phyloP scores from a whole-genome alignment of 2,888 invertebrate species.

The Biston betularia region DNA sequence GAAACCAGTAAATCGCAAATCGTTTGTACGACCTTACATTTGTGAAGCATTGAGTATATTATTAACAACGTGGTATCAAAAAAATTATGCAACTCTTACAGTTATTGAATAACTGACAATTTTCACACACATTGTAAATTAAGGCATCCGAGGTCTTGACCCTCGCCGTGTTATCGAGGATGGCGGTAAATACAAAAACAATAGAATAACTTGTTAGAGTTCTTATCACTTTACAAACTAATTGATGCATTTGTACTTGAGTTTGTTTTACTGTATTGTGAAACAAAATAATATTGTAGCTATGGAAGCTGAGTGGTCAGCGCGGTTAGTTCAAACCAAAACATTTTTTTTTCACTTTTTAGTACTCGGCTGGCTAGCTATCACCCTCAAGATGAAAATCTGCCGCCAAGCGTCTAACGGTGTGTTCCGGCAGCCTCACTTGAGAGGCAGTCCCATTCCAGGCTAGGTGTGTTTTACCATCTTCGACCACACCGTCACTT shows the following conservation, averaged over 20 bases:
- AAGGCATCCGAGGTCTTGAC: constrained; percentile 26
- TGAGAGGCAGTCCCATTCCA: no score
- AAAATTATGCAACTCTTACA: constrained; percentile 38
- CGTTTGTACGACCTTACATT: background rate
- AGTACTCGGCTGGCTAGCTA: no score
- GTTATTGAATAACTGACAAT: constrained; percentile 41
- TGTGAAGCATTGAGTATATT: background rate
- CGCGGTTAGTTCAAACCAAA: no score
- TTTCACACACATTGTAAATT: constrained; percentile 28
- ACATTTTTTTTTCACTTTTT: no score
- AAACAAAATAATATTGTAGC: constrained; percentile 5
- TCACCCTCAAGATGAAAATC: no score
- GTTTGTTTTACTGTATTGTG: constrained; percentile 1
- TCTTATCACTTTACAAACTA: constrained; percentile 14
- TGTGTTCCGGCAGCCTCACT: no score
- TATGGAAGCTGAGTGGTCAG: no score
- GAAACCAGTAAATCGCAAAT: background rate
- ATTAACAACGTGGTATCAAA: constrained; percentile 16
- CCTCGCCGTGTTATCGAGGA: constrained; percentile 9
- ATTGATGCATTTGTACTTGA: constrained; percentile 26
- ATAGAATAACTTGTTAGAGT: constrained; percentile 2
- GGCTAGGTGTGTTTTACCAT: no score
- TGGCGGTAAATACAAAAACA: constrained; percentile 17
- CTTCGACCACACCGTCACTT: no score
- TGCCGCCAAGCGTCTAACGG: no score